Evolutionary conservation across 1,140 invertebrate species (phyloP), one percentile per base, ranked within the genome.

Genomic region (Pantala flavescens): DNA sequence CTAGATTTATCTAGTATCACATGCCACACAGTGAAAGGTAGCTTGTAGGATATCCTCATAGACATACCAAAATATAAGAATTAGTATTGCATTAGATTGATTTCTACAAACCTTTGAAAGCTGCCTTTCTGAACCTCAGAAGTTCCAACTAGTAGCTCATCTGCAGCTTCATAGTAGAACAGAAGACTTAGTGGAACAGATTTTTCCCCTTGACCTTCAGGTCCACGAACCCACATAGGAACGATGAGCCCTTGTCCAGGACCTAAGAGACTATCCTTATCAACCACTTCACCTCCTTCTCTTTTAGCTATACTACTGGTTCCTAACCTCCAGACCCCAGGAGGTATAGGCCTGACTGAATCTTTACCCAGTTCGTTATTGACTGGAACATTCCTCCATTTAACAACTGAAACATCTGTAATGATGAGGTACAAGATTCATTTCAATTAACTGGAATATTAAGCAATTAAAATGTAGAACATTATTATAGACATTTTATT

Each of bases 141-240:
- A 7, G 49, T 63, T 63, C n/a, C 49, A 63, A 63, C 49, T 3
- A 7, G 49, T 63, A 63, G n/a, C n/a, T 63, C 49, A 63, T 63
- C 49, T 63, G 49, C 49, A 63, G 49, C 49, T 63, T 63, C 49
- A 63, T 63, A 63, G n/a, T 63, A 63, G n/a, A 63, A 63, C 2
- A 63, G 49, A 63, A 63, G 49, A 14, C 49, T 63, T 7, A 63
- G 49, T 63, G 49, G 12, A 19, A 63, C 49, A 21, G 49, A 63
- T 21, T 63, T 63, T 63, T 63, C 49, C n/a, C 49, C 49, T 63
- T 63, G 49, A 5, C 49, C 49, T 63, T 63, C 49, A 1, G 49
- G 49, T 63, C 49, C 49, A 7, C 49, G 49, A 63, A 63, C 49
- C 49, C 49, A 63, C 49, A 63, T 63, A 63, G 49, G 49, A 63